Percentiles rank a stretch among this genome's conserved stretches.
phyloP scores from a whole-genome alignment of 1,140 invertebrate genomes.

The Cepaea nemoralis region DNA sequence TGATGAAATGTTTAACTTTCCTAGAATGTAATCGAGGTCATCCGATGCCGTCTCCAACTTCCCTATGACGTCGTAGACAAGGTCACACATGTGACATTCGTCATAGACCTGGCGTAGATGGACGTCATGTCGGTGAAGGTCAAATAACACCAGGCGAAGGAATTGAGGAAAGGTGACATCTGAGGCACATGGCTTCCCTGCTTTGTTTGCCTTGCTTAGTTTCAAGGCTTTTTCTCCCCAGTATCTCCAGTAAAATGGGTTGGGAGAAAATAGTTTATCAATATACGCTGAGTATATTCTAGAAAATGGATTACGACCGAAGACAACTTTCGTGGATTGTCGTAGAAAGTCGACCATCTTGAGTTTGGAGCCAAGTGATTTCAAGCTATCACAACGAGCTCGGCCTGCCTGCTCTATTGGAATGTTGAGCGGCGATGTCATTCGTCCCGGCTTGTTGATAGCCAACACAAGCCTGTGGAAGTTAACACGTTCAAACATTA shows the following conservation, averaged over 20 bases:
- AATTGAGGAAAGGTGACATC: constrained; percentile 34
- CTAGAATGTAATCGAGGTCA: constrained; percentile 56
- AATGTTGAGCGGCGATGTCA: constrained; percentile 33
- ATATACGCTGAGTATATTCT: constrained; percentile 39
- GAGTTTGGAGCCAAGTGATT: not conserved
- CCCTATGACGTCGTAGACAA: constrained; percentile 61
- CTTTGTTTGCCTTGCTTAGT: not conserved
- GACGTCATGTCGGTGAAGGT: constrained; percentile 42
- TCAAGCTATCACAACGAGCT: not conserved
- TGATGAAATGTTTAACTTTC: constrained; percentile 44
- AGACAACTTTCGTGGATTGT: constrained; percentile 12
- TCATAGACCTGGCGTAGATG: constrained; percentile 62
- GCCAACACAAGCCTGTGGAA: constrained; percentile 25
- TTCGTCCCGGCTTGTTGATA: constrained; percentile 3
- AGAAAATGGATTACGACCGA: constrained; percentile 37
- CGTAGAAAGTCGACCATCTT: not conserved
- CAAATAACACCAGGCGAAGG: not conserved
- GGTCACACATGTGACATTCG: constrained; percentile 62
- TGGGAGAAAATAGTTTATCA: constrained; percentile 39
- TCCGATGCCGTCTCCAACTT: constrained; percentile 63
- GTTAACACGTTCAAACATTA: not conserved
- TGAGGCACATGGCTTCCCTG: not conserved
- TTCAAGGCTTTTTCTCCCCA: constrained; percentile 22
- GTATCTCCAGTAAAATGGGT: constrained; percentile 30
- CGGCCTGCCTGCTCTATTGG: constrained; percentile 16